Evolutionary conservation across 2,797 vertebrate species (phyloP).

Genomic region (Oryzias sinensis): DNA sequence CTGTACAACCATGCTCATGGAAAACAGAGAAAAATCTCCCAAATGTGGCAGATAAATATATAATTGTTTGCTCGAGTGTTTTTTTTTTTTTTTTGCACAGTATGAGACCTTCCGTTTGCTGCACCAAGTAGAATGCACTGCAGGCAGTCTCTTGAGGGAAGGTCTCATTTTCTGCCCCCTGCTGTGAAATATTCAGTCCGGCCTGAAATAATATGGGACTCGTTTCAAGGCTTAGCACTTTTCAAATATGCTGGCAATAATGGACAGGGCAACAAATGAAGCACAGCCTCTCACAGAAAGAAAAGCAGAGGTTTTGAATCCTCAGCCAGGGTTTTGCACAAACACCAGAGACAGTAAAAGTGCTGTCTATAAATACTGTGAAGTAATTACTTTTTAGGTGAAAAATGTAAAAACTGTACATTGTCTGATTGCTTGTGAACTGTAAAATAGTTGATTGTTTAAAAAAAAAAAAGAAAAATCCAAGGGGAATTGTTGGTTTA

Average conservation of each 20-base stretch:
- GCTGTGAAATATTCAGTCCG: constrained; percentile 82
- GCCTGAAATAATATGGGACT: constrained; percentile 85
- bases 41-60: constrained; percentile 80
- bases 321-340: constrained; percentile 71
- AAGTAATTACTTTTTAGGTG: constrained; percentile 44
- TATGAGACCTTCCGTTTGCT: constrained; percentile 79
- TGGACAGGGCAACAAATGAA: constrained; percentile 81
- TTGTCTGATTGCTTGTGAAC: constrained; percentile 26
- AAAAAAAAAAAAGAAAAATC: constrained; percentile 9
- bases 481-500: too few species aligned
- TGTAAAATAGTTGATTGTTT: constrained; percentile 22
- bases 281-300: constrained; percentile 78
- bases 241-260: constrained; percentile 84
- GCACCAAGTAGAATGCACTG: constrained; percentile 79
- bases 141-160: constrained; percentile 85
- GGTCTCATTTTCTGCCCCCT: constrained; percentile 84
- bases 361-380: constrained; percentile 55
- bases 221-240: constrained; percentile 83
- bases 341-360: constrained; percentile 64
- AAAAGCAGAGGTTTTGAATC: constrained; percentile 76
- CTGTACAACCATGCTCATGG: constrained; percentile 41
- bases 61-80: constrained; percentile 83
- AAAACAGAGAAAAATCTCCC: constrained; percentile 66
- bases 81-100: constrained; percentile 75
- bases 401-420: constrained; percentile 28